Evolutionary conservation across 1,140 invertebrate species (phyloP), one percentile per base, ranked within the genome.

Genomic region (Phocides pigmalion): DNA sequence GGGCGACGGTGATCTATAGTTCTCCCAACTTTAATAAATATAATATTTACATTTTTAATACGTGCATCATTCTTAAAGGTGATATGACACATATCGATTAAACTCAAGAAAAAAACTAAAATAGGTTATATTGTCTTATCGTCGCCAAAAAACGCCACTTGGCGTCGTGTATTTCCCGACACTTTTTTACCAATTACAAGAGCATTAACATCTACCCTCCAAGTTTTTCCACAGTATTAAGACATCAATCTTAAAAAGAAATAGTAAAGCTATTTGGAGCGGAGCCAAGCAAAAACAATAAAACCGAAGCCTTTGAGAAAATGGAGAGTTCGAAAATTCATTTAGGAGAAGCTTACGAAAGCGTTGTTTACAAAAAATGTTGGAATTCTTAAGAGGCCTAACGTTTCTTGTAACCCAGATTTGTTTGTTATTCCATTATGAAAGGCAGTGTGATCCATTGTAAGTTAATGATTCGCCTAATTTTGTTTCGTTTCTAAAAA

Each of bases 211-310:
- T 76, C 68, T 72, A 74, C 68, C 54, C 64, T 46, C 66, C 32
- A 28, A 68, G 50, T 71, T 81, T 76, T 71, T 75, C 68, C 64
- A 58, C 49, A 22, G 65, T 72, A 74, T 77, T 68, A 74, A 84
- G 72, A 79, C 82, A 84, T 82, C 78, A 82, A 84, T 82, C 78
- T 80, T 77, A 65, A 44, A 62, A 70, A 68, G 17, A 64, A 81
- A 82, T 79, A 69, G 64, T 78, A 73, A 76, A 81, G 69, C 76
- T 78, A 82, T 84, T 84, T 84, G 82, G 82, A 74, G 22, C 39
- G 8, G 37, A 39, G 68, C 79, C 79, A 84, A 81, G 64, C 68
- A 82, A 84, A 84, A 84, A 84, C 80, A 81, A 81, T 84, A 80
- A 80, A 84, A 81, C 64, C 74, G 73, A 74, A 76, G 70, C 70